A percentile compares a stretch with the other conserved stretches of the same genome.
phyloP scores from a whole-genome alignment of 2,888 invertebrate species.

The Spodoptera littoralis region DNA sequence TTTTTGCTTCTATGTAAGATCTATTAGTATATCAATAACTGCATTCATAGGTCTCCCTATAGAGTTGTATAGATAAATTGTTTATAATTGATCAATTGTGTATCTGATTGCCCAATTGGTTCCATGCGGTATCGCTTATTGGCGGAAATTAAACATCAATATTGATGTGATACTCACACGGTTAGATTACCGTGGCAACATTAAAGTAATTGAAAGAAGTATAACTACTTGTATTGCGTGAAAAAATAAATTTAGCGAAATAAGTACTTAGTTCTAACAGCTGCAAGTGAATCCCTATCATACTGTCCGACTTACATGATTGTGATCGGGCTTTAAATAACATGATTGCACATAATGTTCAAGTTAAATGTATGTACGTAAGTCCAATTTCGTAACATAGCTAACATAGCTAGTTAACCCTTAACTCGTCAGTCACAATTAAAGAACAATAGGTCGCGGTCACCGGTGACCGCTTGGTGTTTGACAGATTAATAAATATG shows the following conservation, averaged over 20 bases:
- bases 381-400: background rate
- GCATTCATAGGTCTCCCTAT: no score
- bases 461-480: no score
- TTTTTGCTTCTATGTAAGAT: no score
- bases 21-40: no score
- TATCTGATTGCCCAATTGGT: no score
- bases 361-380: slow-evolving; percentile 7
- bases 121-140: no score
- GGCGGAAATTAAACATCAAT: background rate
- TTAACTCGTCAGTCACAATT: no score
- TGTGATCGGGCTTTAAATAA: slow-evolving; percentile 9
- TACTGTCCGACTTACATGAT: slow-evolving; percentile 10
- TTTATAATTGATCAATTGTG: no score
- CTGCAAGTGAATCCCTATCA: slow-evolving; percentile 32
- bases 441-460: no score
- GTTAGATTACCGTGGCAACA: background rate
- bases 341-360: slow-evolving; percentile 14
- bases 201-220: slow-evolving; percentile 8
- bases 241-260: slow-evolving; percentile 25
- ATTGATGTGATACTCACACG: background rate
- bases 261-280: slow-evolving; percentile 4
- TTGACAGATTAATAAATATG: no score
- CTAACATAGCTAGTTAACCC: background rate
- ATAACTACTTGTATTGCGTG: background rate
- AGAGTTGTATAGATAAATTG: no score